Evolutionary conservation across 2,888 invertebrate genomes (phyloP), one percentile per base, ranked within the genome.

Genomic region (Choristoneura rosaceana): DNA sequence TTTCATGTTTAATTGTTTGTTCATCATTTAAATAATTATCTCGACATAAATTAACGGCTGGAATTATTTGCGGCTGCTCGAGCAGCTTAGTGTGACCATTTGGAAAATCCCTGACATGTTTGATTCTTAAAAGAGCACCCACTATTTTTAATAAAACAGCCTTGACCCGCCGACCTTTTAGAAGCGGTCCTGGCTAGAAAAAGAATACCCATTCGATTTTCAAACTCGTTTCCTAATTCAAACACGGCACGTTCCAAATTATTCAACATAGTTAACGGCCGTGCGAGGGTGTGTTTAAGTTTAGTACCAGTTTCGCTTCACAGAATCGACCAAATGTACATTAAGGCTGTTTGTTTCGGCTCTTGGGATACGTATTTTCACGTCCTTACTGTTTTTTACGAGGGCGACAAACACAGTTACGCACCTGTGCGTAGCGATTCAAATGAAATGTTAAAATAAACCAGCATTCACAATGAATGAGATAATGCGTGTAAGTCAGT

Each of bases 351-450:
- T 52, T 66, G 55, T 71, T 66, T 67, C 62, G 71, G 67, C 62
- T 67, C 71, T 62, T 47, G 67, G 71, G 67, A 34, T 45, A 62
- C 67, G 71, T 67, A 67, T 71, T 71, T 71, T 71, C 71, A 67
- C 71, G 62, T 67, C 62, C 62, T 71, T 62, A 67, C 45, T 4
- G 67, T 25, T 67, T 71, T 71, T 71, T 67, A 71, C 67, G 71
- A 71, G 67, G 25, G 65, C 25, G 61, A 45, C 66, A 71, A 71
- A 67, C 67, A 47, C n/a, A 62, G 71, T 67, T 67, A 71, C 71
- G 67, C 71, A 67, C 62, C 67, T 62, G 62, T 58, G 61, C n/a
- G 55, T 55, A 10, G 4, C 25, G 60, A 66, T 67, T 59, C 60
- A 41, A 50, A 67, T 67, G 58, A 47, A 62, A 62, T 58, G 66